Evolutionary conservation across 1,140 invertebrate species (phyloP).

Genomic region (Cylas formicarius): DNA sequence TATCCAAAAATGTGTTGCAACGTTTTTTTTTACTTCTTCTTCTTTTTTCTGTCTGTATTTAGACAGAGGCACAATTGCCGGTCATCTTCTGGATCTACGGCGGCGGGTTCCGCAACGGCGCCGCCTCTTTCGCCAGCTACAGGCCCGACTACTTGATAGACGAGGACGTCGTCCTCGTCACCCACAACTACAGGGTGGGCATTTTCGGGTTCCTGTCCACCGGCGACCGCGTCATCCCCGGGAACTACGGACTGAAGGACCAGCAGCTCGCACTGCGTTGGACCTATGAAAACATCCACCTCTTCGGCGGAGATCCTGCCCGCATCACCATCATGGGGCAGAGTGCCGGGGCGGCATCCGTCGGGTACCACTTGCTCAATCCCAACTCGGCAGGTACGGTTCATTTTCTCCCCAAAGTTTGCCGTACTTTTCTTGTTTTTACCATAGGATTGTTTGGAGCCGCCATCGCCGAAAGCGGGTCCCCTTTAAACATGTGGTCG

Average conservation of each 20-base stretch:
- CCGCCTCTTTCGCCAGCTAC: slow-evolving; percentile 32
- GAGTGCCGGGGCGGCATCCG: slow-evolving; percentile 48
- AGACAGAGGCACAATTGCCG: slow-evolving; percentile 10
- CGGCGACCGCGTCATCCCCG: slow-evolving; percentile 35
- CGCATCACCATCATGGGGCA: slow-evolving; percentile 50
- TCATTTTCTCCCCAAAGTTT: neutral
- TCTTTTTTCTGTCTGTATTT: no score
- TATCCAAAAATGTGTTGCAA: no score
- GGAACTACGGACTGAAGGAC: slow-evolving; percentile 54
- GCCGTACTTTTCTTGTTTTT: neutral
- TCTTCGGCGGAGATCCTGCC: slow-evolving; percentile 52
- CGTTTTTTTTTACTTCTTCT: no score
- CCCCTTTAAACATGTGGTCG: slow-evolving; percentile 6
- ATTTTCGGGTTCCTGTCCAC: slow-evolving; percentile 45
- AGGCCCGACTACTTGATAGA: slow-evolving; percentile 50
- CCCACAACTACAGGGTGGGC: slow-evolving; percentile 56
- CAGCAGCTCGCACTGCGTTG: slow-evolving; percentile 46
- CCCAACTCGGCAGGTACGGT: slow-evolving; percentile 29
- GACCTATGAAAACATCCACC: slow-evolving; percentile 51
- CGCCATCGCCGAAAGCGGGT: slow-evolving; percentile 21
- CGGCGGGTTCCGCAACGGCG: slow-evolving; percentile 47
- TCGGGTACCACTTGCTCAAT: slow-evolving; percentile 46
- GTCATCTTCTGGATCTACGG: slow-evolving; percentile 53
- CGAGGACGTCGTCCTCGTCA: slow-evolving; percentile 51
- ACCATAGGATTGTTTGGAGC: slow-evolving; percentile 20